Evolutionary conservation across 1,140 invertebrate species (phyloP).

Genomic region (Drosophila malerkotliana): DNA sequence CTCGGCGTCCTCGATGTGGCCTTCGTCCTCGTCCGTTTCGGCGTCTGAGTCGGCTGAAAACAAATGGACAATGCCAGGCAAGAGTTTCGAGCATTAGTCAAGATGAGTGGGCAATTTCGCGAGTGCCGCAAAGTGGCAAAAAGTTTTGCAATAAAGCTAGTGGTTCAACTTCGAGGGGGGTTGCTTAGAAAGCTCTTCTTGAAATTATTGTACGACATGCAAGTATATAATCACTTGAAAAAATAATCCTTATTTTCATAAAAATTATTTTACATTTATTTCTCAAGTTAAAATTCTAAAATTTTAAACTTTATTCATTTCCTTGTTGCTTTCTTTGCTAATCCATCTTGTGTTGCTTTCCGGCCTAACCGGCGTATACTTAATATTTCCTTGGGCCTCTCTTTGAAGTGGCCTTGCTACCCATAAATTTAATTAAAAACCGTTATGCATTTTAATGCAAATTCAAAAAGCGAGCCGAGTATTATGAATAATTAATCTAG

Average conservation of each 20-base stretch:
- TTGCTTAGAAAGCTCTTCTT: constrained; percentile 25
- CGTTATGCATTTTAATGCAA: constrained; percentile 69
- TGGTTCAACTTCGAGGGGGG: constrained; percentile 17
- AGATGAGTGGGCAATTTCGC: constrained; percentile 45
- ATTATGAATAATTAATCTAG: constrained; percentile 78
- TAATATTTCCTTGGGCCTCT: constrained; percentile 18
- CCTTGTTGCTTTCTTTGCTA: not conserved
- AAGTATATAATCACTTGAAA: not conserved
- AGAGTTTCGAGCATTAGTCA: constrained; percentile 49
- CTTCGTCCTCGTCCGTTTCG: constrained; percentile 83
- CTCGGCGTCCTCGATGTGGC: constrained; percentile 80
- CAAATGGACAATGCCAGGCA: constrained; percentile 4
- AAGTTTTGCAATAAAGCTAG: constrained; percentile 48
- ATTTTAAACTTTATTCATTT: not conserved
- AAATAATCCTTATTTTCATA: not conserved
- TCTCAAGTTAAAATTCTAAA: not conserved
- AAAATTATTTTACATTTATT: not conserved
- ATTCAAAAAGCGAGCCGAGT: constrained; percentile 28
- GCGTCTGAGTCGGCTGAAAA: constrained; percentile 77
- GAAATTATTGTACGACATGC: constrained; percentile 12
- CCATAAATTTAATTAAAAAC: constrained; percentile 61
- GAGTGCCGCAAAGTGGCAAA: constrained; percentile 42
- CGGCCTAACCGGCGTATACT: constrained; percentile 25
- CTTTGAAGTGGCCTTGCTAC: constrained; percentile 27
- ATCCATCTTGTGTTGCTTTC: constrained; percentile 10